These are phyloP conservation scores for Nylanderia fulva DNA, from an alignment of 1,140 invertebrate genomes.

Conservation along the genomic window DNA sequence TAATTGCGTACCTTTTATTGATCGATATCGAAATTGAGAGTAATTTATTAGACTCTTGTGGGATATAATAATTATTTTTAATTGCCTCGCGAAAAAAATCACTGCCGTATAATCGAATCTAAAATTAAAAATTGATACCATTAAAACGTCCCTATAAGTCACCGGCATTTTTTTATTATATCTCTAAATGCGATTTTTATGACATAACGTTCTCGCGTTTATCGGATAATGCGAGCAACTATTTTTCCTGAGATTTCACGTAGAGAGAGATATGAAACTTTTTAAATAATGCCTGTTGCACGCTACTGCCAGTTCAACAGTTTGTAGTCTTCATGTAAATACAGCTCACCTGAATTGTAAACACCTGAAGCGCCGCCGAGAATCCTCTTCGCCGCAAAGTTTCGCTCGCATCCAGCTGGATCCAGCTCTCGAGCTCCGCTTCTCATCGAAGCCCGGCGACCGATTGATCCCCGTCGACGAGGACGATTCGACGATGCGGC, in stretches of 20 bases:
- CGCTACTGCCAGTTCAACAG: not conserved
- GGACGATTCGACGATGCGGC: conserved; percentile 38
- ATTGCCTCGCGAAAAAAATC: not conserved
- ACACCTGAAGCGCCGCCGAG: not conserved
- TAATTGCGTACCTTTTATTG: not conserved
- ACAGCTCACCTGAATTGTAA: conserved; percentile 32
- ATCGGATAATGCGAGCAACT: not conserved
- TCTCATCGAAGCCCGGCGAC: not conserved
- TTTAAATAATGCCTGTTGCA: conserved; percentile 7
- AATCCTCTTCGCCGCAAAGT: conserved; percentile 6
- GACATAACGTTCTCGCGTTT: not conserved
- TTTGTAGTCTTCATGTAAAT: conserved; percentile 16
- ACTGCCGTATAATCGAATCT: too few species aligned
- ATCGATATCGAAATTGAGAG: not conserved
- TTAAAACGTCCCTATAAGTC: not conserved
- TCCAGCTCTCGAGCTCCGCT: not conserved
- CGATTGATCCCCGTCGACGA: not conserved
- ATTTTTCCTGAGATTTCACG: not conserved
- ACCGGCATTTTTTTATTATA: not conserved
- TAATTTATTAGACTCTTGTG: not conserved
- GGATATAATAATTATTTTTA: not conserved
- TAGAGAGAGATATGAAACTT: not conserved
- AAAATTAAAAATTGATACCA: not conserved
- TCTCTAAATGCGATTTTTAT: conserved; percentile 3
- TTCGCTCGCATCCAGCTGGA: not conserved